phyloP scores from a whole-genome alignment of 2,888 invertebrate species.

The Tribolium freemani region DNA sequence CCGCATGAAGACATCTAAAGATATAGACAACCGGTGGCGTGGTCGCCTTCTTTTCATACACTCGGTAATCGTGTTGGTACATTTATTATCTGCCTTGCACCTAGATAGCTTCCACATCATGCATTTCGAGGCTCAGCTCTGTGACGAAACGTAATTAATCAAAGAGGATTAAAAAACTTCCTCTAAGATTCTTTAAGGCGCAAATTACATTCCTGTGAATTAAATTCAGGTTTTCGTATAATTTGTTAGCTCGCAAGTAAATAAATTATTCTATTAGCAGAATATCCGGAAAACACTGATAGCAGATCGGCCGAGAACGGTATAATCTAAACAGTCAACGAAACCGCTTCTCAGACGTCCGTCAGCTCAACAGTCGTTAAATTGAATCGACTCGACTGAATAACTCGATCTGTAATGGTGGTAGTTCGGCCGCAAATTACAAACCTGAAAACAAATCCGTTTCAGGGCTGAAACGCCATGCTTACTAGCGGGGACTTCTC shows the following conservation, averaged over 20 bases:
- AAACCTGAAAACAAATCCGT: conserved; percentile 27
- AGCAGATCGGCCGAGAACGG: conserved; percentile 45
- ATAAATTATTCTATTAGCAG: conserved; percentile 47
- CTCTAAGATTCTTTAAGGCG: conserved; percentile 47
- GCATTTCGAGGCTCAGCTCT: conserved; percentile 48
- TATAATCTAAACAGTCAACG: conserved; percentile 17
- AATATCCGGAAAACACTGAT: conserved; percentile 31
- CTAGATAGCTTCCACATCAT: conserved; percentile 45
- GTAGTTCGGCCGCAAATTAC: conserved; percentile 19
- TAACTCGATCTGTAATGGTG: conserved; percentile 29
- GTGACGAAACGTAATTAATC: conserved; percentile 56
- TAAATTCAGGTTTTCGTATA: conserved; percentile 45
- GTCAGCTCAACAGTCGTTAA: conserved; percentile 32
- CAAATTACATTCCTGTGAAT: conserved; percentile 47
- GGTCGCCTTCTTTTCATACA: conserved; percentile 36
- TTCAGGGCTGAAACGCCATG: conserved; percentile 14
- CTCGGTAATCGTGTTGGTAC: conserved; percentile 47
- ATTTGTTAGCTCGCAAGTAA: conserved; percentile 40
- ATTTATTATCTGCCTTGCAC: conserved; percentile 48
- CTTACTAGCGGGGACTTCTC: conserved; percentile 9
- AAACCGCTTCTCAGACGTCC: conserved; percentile 22
- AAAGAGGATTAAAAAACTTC: conserved; percentile 54
- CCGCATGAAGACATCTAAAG: conserved; percentile 56
- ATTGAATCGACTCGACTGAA: conserved; percentile 29
- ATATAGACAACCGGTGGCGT: conserved; percentile 51